Percentiles rank a stretch among this genome's conserved stretches.
Evolutionary conservation across 1,140 invertebrate species (phyloP).

Genomic region (Leptonema lineaticorne): DNA sequence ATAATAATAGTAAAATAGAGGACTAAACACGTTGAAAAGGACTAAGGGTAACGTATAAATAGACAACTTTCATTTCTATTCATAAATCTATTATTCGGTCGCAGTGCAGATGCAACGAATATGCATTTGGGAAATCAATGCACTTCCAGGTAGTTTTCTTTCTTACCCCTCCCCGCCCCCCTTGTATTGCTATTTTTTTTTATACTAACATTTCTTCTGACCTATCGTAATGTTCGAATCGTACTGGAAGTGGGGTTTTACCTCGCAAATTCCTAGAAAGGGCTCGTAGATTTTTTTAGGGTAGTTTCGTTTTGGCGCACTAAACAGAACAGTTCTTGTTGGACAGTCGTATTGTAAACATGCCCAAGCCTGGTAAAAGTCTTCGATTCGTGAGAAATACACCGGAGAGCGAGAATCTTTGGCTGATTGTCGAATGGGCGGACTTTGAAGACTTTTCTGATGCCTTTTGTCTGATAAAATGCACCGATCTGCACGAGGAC

Average conservation of each 20-base stretch:
- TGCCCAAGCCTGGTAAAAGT: not conserved
- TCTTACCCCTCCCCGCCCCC: no score
- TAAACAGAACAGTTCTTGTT: constrained; percentile 2
- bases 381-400: not conserved
- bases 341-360: not conserved
- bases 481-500: constrained; percentile 18
- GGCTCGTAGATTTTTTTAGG: constrained; percentile 11
- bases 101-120: not conserved
- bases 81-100: not conserved
- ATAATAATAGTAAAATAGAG: no score
- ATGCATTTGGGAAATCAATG: constrained; percentile 32
- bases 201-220: not conserved
- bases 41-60: not conserved
- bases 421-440: constrained; percentile 39
- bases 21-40: no score
- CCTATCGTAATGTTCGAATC: constrained; percentile 2
- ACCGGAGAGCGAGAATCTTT: constrained; percentile 22
- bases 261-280: constrained; percentile 35
- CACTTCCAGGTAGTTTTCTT: constrained; percentile 40
- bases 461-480: constrained; percentile 29
- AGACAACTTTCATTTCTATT: not conserved
- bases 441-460: constrained; percentile 20
- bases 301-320: constrained; percentile 14
- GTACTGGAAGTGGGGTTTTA: constrained; percentile 27
- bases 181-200: not conserved